These are phyloP conservation scores for Knipowitschia caucasica DNA, from an alignment of 2,797 vertebrate species.

Conservation along the genomic window DNA sequence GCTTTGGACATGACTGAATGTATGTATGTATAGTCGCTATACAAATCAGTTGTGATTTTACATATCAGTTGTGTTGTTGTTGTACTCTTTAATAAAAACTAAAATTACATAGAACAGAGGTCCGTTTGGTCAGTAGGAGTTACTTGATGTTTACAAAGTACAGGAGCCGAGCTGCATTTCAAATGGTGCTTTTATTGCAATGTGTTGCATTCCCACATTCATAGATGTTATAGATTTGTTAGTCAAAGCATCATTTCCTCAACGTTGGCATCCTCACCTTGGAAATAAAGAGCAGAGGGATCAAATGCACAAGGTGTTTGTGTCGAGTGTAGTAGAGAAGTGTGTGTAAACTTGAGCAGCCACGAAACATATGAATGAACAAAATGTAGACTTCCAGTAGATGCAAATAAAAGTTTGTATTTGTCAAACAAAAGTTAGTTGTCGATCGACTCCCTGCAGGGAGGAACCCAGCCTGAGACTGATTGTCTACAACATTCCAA, in stretches of 20 bases:
- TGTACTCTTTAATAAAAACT: too few relatives aligned
- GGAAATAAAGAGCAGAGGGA: constrained; percentile 70
- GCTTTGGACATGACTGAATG: too few relatives aligned
- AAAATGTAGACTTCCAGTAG: constrained; percentile 76
- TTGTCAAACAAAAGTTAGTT: constrained; percentile 61
- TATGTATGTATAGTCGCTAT: too few relatives aligned
- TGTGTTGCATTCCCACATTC: constrained; percentile 86
- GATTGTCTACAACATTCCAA: constrained; percentile 81
- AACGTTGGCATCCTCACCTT: constrained; percentile 78
- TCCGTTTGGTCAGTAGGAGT: too few relatives aligned
- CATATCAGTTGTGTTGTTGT: too few relatives aligned
- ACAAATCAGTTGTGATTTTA: too few relatives aligned
- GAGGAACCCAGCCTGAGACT: constrained; percentile 76
- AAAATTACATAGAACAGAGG: too few relatives aligned
- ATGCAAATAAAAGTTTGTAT: constrained; percentile 64
- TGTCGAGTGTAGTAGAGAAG: constrained; percentile 68
- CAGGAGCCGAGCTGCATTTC: constrained; percentile 58
- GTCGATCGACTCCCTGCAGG: constrained; percentile 62
- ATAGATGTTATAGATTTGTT: constrained; percentile 84
- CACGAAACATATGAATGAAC: constrained; percentile 66
- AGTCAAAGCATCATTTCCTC: constrained; percentile 82
- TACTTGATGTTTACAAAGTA: background rate
- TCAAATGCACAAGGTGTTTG: constrained; percentile 77
- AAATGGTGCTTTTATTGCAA: constrained; percentile 86
- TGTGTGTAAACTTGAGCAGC: constrained; percentile 80